A percentile compares a stretch with the other conserved stretches of the same genome.
These are phyloP conservation scores for Eurois occulta DNA, from an alignment of 2,888 invertebrate species.

Conservation along the genomic window DNA sequence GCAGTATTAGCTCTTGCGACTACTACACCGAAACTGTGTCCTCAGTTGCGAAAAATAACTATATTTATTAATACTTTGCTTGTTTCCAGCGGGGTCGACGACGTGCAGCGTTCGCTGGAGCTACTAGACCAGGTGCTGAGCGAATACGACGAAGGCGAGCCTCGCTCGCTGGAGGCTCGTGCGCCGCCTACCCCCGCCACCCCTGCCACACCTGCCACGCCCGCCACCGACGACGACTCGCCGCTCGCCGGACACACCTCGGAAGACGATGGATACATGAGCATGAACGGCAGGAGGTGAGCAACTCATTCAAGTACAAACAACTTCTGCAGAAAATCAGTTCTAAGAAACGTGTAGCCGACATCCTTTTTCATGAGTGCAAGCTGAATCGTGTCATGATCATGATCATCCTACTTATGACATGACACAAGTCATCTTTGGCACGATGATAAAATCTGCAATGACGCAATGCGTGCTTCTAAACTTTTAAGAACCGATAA, in stretches of 20 bases:
- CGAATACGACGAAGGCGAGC: slow-evolving; percentile 96
- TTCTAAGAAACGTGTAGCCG: neutral
- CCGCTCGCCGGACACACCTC: slow-evolving; percentile 95
- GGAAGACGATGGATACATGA: slow-evolving; percentile 98
- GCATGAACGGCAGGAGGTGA: slow-evolving; percentile 96
- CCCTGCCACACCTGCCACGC: slow-evolving; percentile 90
- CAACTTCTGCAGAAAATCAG: neutral
- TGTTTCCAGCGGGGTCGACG: slow-evolving; percentile 94
- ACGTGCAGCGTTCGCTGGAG: slow-evolving; percentile 96
- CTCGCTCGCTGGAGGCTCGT: slow-evolving; percentile 87
- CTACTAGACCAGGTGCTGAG: slow-evolving; percentile 96
- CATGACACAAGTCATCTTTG: neutral
- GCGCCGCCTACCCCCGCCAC: slow-evolving; percentile 89
- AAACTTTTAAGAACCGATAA: neutral
- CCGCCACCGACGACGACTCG: slow-evolving; percentile 93
- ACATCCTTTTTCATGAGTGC: neutral
- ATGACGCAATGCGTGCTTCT: neutral
- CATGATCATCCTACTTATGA: neutral
- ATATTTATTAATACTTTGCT: neutral
- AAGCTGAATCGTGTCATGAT: neutral
- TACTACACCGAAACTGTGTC: neutral
- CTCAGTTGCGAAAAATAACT: neutral
- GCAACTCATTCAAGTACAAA: neutral
- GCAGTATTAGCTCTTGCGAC: neutral
- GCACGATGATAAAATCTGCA: neutral